phyloP scores from a whole-genome alignment of 1,140 invertebrate genomes.

The Acromyrmex charruanus region DNA sequence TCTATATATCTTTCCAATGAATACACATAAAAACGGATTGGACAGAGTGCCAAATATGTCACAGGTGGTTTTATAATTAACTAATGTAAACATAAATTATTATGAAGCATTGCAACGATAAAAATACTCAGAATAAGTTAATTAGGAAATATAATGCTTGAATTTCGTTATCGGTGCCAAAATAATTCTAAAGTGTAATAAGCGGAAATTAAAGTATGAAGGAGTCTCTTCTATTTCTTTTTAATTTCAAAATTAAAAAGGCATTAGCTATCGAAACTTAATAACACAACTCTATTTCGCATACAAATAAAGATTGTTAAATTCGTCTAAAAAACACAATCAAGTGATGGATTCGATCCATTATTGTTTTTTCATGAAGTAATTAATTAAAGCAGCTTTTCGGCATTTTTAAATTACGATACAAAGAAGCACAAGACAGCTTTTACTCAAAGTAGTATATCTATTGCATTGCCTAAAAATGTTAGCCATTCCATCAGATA shows the following conservation, averaged over 20 bases:
- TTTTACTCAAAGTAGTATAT: neutral
- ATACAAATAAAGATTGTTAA: neutral
- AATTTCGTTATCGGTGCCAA: neutral
- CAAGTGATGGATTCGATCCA: slow-evolving; percentile 13
- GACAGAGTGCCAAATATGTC: slow-evolving; percentile 44
- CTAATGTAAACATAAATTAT: slow-evolving; percentile 25
- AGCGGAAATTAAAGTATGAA: neutral
- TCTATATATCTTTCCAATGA: neutral
- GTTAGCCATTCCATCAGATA: neutral
- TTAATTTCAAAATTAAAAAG: slow-evolving; percentile 12
- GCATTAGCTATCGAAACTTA: neutral
- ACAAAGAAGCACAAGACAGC: neutral
- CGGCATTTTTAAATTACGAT: neutral
- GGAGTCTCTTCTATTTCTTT: neutral
- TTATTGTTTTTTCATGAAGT: slow-evolving; percentile 5
- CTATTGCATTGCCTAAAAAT: slow-evolving; percentile 29
- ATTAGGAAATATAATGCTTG: slow-evolving; percentile 27
- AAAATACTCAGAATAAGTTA: slow-evolving; percentile 6
- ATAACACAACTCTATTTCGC: neutral
- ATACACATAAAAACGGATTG: slow-evolving; percentile 13
- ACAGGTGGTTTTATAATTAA: slow-evolving; percentile 52
- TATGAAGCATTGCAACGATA: neutral
- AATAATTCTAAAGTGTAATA: neutral
- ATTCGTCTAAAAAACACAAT: slow-evolving; percentile 10
- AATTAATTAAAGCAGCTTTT: slow-evolving; percentile 10